These are phyloP conservation scores for Pseudochaenichthys georgianus DNA, from an alignment of 2,797 vertebrate genomes.

Conservation along the genomic window DNA sequence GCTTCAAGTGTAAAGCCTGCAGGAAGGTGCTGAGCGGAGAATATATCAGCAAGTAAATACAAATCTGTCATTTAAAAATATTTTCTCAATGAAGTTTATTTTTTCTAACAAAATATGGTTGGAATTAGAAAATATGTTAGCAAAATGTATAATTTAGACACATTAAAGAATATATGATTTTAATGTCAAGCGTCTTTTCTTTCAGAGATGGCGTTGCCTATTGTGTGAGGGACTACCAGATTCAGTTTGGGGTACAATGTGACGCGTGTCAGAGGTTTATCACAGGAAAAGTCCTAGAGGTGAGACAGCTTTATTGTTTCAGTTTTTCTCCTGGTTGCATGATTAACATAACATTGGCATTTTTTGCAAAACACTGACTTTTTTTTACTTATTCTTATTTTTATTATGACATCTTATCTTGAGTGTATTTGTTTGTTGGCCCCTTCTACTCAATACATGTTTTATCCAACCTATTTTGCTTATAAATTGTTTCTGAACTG, in stretches of 20 bases:
- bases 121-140: background rate
- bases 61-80: background rate
- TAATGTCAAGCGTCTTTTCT: background rate
- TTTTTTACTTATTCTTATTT: background rate
- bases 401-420: background rate
- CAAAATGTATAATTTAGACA: background rate
- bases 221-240: constrained; percentile 97
- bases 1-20: constrained; percentile 96
- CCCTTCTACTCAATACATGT: background rate
- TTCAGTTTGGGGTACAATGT: constrained; percentile 94
- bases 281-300: constrained; percentile 97
- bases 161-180: background rate
- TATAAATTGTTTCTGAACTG: background rate
- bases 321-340: background rate
- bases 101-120: background rate
- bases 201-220: constrained; percentile 94
- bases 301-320: constrained; percentile 61
- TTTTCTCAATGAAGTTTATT: background rate
- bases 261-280: constrained; percentile 95
- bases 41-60: constrained; percentile 97
- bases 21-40: constrained; percentile 92
- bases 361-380: background rate
- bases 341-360: background rate
- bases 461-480: background rate
- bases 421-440: background rate